Conservation (phyloP, 1,140 invertebrate species). For the Papilio aristodemus region DNA sequence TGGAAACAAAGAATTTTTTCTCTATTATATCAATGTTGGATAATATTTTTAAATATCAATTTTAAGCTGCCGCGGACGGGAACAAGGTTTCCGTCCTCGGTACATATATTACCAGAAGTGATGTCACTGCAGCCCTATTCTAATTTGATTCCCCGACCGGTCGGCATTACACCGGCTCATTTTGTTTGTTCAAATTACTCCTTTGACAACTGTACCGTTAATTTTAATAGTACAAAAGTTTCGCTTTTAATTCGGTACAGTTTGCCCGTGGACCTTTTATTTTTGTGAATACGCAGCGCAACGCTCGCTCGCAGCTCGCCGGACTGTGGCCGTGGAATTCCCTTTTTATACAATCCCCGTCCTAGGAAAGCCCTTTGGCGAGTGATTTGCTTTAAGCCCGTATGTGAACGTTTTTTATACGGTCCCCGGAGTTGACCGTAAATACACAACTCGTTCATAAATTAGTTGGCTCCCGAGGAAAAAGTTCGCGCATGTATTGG, state of each 20-base stretch:
- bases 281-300: conserved; percentile 13
- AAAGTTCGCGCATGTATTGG: conserved; percentile 7
- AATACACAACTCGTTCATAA: conserved; percentile 14
- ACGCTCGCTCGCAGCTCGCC: conserved; percentile 9
- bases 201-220: conserved; percentile 31
- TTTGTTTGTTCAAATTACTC: conserved; percentile 32
- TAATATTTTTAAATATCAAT: too few relatives aligned
- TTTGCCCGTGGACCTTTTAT: conserved; percentile 17
- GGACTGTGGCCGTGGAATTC: conserved; percentile 6
- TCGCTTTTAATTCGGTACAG: conserved; percentile 28
- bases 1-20: too few relatives aligned
- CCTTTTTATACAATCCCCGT: conserved; percentile 9
- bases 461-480: neutral
- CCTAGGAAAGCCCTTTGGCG: conserved; percentile 21
- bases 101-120: too few relatives aligned
- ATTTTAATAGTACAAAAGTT: conserved; percentile 31
- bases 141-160: conserved; percentile 17
- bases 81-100: too few relatives aligned
- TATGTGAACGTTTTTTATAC: conserved; percentile 21
- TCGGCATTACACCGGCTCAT: conserved; percentile 26
- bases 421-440: conserved; percentile 15
- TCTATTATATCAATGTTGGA: too few relatives aligned
- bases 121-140: conserved; percentile 2
- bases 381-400: conserved; percentile 23
- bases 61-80: too few relatives aligned